phyloP scores from a whole-genome alignment of 2,888 invertebrate species.

The Drosophila algonquin region DNA sequence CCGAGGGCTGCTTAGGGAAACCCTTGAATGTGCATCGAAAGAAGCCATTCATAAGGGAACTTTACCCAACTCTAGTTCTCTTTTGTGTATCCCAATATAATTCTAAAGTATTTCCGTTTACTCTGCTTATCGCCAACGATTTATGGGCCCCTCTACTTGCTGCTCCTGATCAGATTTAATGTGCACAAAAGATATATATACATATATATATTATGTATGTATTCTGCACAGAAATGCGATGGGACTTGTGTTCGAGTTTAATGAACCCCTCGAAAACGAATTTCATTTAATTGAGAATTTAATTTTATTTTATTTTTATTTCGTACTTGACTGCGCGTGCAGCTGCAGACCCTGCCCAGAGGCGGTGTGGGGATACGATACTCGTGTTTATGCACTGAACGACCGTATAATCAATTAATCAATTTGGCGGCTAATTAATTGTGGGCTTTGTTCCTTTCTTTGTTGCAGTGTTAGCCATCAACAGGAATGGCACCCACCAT shows the following conservation, averaged over 20 bases:
- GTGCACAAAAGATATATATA: neutral
- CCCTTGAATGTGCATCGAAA: too few species aligned
- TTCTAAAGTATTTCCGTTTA: conserved; percentile 6
- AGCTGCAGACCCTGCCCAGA: conserved; percentile 19
- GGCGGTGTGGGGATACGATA: neutral
- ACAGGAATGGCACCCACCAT: conserved; percentile 82
- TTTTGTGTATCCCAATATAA: neutral
- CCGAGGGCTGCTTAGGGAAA: neutral
- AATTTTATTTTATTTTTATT: conserved; percentile 31
- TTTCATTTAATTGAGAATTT: conserved; percentile 38
- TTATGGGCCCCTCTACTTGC: conserved; percentile 19
- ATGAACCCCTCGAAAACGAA: conserved; percentile 22
- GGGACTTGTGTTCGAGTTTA: conserved; percentile 4
- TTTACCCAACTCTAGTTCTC: neutral
- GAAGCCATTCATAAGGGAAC: neutral
- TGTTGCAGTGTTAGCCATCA: conserved; percentile 39
- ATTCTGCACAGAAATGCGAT: neutral
- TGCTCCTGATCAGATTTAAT: neutral
- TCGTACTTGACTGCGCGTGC: conserved; percentile 28
- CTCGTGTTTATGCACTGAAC: conserved; percentile 22
- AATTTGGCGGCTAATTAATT: conserved; percentile 60
- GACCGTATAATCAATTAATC: conserved; percentile 58
- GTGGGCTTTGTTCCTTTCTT: conserved; percentile 28
- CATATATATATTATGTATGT: neutral
- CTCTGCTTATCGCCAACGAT: conserved; percentile 15